Base-by-base conservation (phyloP, 1,140 invertebrate genomes). In the Diplogasteroides magnus region DNA sequence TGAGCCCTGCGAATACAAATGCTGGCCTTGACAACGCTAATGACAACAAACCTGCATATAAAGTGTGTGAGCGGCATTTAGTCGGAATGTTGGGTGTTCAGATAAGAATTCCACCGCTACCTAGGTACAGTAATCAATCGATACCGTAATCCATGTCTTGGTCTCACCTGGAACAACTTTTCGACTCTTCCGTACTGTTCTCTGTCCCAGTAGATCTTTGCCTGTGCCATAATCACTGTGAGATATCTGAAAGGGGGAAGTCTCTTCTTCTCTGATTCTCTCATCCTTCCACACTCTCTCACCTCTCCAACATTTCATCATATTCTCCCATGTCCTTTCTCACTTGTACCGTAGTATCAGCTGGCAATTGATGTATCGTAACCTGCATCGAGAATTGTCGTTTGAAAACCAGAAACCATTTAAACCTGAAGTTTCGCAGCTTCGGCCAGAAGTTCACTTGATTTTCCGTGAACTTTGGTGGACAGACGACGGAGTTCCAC, bases 41-140 rank as follows among this genome's bases (percentile, higher is more conserved):
- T 71, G 23, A 31, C 28, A 28, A 81, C 92, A 94, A 83, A 95
- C 94, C 84, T 95, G 94, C 96, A 99, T 98, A 83, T 98, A 99
- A 2, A 98, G 85, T 1, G 97, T 95, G 83, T 99, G 96, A 0
- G 95, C 96, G 0, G 98, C 94, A 83, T 99, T 98, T 3, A 98
- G 85, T 75, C 94, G 90, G 95, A 95, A 99, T 0, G 90, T 89
- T 79, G 97, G 93, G 78, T 96, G 91, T 81, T 97, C 94, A 77
- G 93, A 94, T 80, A 94, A 98, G 84, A 98, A 98, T 83, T 98
- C 96, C 0, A 93, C 92, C 61, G 94, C 97, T 83, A 95, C 95
- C 27, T 93, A 19, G 19, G 37, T 11, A 11, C 37, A 48, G 19
- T 11, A 19, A 48, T 48, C 37, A 48, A 48, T 6, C 37, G 6